Evolutionary conservation across 64 coral and sea anemone species (phyloP).

Genomic region (Montipora foliosa): DNA sequence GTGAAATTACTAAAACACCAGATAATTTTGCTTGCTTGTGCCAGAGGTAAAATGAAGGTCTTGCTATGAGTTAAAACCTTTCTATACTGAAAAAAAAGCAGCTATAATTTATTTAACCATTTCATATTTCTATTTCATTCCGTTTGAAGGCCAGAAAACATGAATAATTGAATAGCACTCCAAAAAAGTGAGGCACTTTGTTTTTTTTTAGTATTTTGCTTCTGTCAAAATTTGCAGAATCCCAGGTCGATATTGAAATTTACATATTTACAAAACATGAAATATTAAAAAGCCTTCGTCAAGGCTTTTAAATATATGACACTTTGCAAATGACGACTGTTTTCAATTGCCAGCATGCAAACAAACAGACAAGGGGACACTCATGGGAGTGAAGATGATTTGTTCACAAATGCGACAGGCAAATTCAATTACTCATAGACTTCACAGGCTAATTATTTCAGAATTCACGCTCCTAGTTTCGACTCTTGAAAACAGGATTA

Average conservation of each 20-base stretch:
- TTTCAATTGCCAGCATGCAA: background rate
- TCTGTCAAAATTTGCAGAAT: background rate
- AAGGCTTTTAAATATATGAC: background rate
- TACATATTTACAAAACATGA: background rate
- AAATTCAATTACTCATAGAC: no score
- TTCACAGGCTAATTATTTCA: background rate
- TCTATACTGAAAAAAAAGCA: no score
- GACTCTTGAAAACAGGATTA: background rate
- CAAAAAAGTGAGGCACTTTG: background rate
- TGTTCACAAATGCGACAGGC: background rate
- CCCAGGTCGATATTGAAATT: background rate
- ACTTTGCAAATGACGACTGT: background rate
- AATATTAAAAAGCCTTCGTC: background rate
- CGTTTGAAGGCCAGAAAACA: background rate
- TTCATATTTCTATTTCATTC: background rate
- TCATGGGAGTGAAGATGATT: no score
- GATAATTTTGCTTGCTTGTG: no score
- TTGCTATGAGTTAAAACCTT: no score
- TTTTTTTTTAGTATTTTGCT: background rate
- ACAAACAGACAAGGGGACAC: background rate
- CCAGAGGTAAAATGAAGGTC: no score
- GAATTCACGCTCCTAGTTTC: background rate
- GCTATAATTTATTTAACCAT: background rate
- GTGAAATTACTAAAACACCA: no score
- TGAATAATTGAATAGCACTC: background rate